A percentile compares a stretch with the other conserved stretches of the same genome.
Conservation (phyloP, 2,113 vertebrate species). For the Scophthalmus maximus region DNA sequence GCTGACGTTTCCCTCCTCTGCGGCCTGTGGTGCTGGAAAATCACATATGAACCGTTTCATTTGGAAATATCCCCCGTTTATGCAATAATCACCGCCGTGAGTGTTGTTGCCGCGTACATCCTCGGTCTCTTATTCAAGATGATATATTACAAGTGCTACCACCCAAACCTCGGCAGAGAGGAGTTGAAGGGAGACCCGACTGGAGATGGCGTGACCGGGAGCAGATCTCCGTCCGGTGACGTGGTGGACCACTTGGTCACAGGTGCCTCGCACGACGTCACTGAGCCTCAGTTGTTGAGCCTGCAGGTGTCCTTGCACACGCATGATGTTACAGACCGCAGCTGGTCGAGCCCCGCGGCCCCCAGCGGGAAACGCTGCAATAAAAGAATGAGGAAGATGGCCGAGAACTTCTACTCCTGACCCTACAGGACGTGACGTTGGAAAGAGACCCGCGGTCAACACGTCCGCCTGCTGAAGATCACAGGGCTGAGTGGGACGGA, state of each 20-base stretch:
- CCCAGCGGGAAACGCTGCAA: not conserved
- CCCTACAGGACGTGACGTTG: not conserved
- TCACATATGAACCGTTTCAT: constrained; percentile 16
- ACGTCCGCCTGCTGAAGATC: not conserved
- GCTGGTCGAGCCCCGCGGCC: not conserved
- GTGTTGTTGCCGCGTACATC: not conserved
- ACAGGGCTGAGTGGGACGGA: not conserved
- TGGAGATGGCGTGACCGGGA: not conserved
- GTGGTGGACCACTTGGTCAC: not conserved
- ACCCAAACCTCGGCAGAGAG: constrained; percentile 54
- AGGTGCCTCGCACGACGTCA: not conserved
- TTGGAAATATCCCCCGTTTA: rapidly evolving
- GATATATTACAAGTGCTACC: constrained; percentile 65
- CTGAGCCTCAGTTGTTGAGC: rapidly evolving
- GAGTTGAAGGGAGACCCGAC: not conserved
- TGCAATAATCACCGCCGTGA: rapidly evolving
- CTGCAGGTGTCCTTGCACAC: rapidly evolving
- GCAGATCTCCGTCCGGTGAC: not conserved
- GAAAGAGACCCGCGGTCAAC: not conserved
- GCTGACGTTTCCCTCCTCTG: constrained; percentile 82
- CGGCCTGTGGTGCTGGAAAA: constrained; percentile 75
- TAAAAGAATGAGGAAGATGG: constrained; percentile 73
- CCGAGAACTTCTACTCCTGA: constrained; percentile 71
- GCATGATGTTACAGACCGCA: rapidly evolving
- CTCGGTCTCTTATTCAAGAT: constrained; percentile 51